A percentile compares a stretch with the other conserved stretches of the same genome.
Conservation (phyloP, 2,888 invertebrate genomes). For the Napeogenes sylphis region DNA sequence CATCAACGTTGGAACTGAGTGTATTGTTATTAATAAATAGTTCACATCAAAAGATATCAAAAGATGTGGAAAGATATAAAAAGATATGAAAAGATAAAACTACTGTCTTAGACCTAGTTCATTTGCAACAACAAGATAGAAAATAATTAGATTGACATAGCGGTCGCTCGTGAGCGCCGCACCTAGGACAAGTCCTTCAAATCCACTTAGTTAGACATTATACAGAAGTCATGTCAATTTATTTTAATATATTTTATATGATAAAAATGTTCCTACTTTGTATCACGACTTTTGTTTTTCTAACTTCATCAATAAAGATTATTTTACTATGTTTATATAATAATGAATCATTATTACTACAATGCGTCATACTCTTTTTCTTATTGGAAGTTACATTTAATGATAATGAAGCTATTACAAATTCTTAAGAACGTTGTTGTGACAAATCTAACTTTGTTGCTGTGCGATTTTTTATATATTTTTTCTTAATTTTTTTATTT, state of each 20-base stretch:
- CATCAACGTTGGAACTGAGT: too few species aligned
- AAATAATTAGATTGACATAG: constrained; percentile 39
- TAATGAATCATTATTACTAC: constrained; percentile 9
- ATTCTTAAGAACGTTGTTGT: neutral
- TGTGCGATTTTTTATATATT: neutral
- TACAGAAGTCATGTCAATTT: constrained; percentile 56
- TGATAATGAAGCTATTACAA: neutral
- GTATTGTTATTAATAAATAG: too few species aligned
- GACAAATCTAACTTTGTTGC: neutral
- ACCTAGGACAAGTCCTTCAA: constrained; percentile 61
- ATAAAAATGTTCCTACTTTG: neutral
- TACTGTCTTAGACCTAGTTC: constrained; percentile 17
- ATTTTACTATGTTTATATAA: constrained; percentile 22
- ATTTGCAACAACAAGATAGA: constrained; percentile 42
- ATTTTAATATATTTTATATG: constrained; percentile 40
- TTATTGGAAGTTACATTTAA: neutral
- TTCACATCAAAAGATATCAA: neutral
- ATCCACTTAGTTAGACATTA: constrained; percentile 57
- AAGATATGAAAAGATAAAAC: constrained; percentile 36
- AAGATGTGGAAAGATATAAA: too few species aligned
- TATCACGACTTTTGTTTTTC: constrained; percentile 26
- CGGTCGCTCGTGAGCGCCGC: constrained; percentile 66
- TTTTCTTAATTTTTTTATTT: too few species aligned
- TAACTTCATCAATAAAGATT: constrained; percentile 18
- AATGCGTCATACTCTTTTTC: neutral